A percentile compares a stretch with the other conserved stretches of the same genome.
These are phyloP conservation scores for Oreochromis niloticus DNA, from an alignment of 2,113 vertebrate species.

Conservation along the genomic window DNA sequence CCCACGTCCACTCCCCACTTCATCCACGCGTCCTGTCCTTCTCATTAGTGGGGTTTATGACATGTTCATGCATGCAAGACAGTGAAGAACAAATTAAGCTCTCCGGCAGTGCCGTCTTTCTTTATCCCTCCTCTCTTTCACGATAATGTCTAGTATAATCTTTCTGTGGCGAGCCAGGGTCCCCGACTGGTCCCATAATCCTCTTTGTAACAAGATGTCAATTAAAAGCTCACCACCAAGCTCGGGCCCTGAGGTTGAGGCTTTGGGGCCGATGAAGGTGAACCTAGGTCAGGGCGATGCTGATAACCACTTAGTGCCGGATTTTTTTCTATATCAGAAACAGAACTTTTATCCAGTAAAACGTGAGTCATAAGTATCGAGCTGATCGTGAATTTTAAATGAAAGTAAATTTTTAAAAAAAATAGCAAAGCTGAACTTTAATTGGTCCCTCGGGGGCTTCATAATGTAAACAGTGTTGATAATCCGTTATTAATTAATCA, in stretches of 20 bases:
- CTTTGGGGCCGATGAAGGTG: not conserved
- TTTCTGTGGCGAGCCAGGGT: not conserved
- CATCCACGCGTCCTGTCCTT: not conserved
- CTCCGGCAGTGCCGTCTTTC: not conserved
- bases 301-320: not conserved
- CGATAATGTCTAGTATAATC: conserved; percentile 50
- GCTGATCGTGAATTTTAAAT: not conserved
- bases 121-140: conserved; percentile 5
- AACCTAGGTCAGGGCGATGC: not conserved
- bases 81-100: conserved; percentile 41
- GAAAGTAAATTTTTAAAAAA: rapidly evolving
- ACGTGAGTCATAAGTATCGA: rapidly evolving
- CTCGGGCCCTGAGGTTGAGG: not conserved
- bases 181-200: conserved; percentile 30
- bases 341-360: not conserved
- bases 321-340: not conserved
- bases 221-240: not conserved
- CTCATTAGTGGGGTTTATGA: conserved; percentile 50
- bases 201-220: conserved; percentile 22
- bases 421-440: not conserved
- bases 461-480: not conserved
- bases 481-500: not conserved
- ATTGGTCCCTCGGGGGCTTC: too few species aligned
- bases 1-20: not conserved
- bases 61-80: conserved; percentile 2